phyloP scores from a whole-genome alignment of 2,113 vertebrate species.

The Chionodraco myersi region DNA sequence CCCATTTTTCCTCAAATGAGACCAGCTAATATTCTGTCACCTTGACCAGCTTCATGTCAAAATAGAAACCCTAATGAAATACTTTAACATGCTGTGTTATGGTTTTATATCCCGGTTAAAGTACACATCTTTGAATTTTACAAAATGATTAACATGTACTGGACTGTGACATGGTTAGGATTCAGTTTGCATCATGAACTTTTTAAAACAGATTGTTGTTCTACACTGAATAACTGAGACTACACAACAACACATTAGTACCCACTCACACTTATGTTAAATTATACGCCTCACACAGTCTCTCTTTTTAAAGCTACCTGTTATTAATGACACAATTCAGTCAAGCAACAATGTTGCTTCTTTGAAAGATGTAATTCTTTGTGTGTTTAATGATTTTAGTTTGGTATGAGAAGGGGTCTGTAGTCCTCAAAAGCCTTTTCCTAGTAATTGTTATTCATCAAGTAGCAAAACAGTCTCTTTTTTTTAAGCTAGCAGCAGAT shows the following conservation, averaged over 20 bases:
- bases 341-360: neutral
- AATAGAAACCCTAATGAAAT: neutral
- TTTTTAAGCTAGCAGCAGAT: neutral
- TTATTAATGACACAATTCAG: constrained; percentile 2
- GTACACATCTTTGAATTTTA: neutral
- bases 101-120: neutral
- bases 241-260: neutral
- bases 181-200: neutral
- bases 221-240: neutral
- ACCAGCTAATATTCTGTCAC: neutral
- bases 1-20: neutral
- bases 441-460: neutral
- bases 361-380: neutral
- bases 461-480: neutral
- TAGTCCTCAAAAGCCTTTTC: neutral
- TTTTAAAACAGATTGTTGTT: neutral
- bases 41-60: neutral
- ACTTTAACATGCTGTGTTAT: neutral
- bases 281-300: neutral
- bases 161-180: neutral
- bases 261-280: neutral
- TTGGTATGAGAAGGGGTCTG: neutral
- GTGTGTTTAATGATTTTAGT: neutral
- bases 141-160: neutral
- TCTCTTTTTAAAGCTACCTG: neutral